Evolutionary conservation across 2,797 vertebrate species (phyloP), one percentile per base, ranked within the genome.

Genomic region (Eidolon dupreanum): DNA sequence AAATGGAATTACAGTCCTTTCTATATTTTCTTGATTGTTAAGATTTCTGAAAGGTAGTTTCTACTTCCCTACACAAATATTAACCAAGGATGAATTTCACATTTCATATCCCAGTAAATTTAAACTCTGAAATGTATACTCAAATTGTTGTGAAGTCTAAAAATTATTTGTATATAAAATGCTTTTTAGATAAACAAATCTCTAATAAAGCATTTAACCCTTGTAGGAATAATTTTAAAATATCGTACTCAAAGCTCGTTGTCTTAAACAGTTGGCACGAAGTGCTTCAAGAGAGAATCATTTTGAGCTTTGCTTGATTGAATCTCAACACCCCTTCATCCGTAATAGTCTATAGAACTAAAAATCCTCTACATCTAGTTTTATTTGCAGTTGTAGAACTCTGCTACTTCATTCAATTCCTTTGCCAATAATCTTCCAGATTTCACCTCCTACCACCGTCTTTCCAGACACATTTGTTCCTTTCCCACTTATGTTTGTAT

Each of bases 171-270:
- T 92, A 89, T 97, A 22, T 96, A 85, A 86, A 55, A 49, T 97
- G 74, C 74, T 66, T 68, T 94, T 95, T 96, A 98, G 97, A 96
- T 97, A 87, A 91, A 92, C 51, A 81, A 49, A 8, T 96, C 84
- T 95, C 75, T 98, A 96, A 57, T 61, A 95, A 97, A 41, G 9
- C 36, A 94, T 71, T 95, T 96, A 97, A 53, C 70, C 46, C 96
- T 97, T 97, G 28, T 93, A 91, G 73, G 17, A 88, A 94, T 89
- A 93, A 77, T 94, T 95, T 97, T 94, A 93, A 95, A 96, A 68
- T 24, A 82, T 83, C 96, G 55, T 91, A 88, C 79, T 84, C 78
- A 26, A 94, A 92, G 49, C 33, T 93, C 43, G 65, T 93, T 97
- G 87, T 65, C 57, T 92, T 97, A 85, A 96, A 94, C 33, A 90